Evolutionary conservation across 2,888 invertebrate species (phyloP), one percentile per base, ranked within the genome.

Genomic region (Amphiduros pacificus): DNA sequence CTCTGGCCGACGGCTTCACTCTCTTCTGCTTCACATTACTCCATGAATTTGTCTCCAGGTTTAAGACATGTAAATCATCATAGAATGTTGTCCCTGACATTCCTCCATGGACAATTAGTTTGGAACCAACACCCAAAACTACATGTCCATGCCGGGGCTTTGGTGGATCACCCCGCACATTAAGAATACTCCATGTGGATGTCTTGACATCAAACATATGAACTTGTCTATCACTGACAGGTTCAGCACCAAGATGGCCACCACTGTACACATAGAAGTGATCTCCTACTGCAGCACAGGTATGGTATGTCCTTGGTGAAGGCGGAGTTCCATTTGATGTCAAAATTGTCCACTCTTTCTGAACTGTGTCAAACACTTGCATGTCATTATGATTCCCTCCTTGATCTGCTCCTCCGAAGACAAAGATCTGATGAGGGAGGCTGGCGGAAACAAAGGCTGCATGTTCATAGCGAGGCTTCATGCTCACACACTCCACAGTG

Each of bases 81-180:
- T 78, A 82, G 65, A 82, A 79, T 5, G 74, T 75, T 24, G 73
- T 67, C 3, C 77, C 78, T 2, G 77, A 72, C 79, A 82, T 80
- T 20, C 82, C 82, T 17, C 81, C 82, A 65, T 81, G 81, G 29
- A 82, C 61, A 60, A 72, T 77, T 24, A 82, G 65, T 57, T 73
- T 74, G 63, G 72, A 73, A 22, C 74, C 74, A 28, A 73, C 60
- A 9, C 74, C 71, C 58, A 76, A 73, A 74, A 81, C 76, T 24
- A 76, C 66, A 70, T 82, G 82, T 52, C 82, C 82, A 66, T 81
- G 81, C 9, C 82, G 69, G 1, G 79, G 77, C 59, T 79, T 78
- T 4, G 82, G 82, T 0, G 77, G 68, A 53, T 77, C 74, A 2
- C 81, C 81, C 41, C 68, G 64, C 5, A 74, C 64, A 40, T 69